phyloP scores from a whole-genome alignment of 2,113 vertebrate genomes.

The Petromus typicus region DNA sequence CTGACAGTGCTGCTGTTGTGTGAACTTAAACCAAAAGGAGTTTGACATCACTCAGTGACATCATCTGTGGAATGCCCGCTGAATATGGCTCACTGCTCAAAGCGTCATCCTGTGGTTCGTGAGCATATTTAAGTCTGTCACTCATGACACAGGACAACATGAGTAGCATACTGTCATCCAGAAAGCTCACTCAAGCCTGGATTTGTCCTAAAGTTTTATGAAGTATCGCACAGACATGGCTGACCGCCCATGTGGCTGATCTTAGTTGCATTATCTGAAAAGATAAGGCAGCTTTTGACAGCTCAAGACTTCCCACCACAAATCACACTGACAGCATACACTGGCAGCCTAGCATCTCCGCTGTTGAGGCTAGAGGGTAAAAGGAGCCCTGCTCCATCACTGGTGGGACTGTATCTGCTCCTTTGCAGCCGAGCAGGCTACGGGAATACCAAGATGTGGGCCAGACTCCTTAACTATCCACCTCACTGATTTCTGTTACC shows the following conservation, averaged over 20 bases:
- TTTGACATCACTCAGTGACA: not conserved
- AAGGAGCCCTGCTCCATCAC: not conserved
- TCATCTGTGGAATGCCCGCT: not conserved
- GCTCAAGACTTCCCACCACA: not conserved
- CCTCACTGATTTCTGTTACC: not conserved
- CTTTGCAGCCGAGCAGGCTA: not conserved
- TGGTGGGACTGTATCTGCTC: not conserved
- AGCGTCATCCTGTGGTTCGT: not conserved
- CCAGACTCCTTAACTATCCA: not conserved
- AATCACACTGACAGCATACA: not conserved
- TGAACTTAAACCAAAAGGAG: not conserved
- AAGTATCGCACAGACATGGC: not conserved
- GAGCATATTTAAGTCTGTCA: not conserved
- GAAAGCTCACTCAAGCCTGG: not conserved
- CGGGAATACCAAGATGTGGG: not conserved
- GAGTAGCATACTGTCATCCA: not conserved
- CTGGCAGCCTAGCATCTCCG: not conserved
- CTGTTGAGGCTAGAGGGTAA: not conserved
- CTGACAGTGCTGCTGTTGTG: not conserved
- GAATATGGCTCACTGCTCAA: not conserved
- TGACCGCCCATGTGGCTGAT: not conserved
- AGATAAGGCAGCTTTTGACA: too few relatives aligned
- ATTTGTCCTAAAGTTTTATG: not conserved
- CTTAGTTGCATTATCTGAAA: not conserved
- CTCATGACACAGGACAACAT: not conserved